A percentile compares a stretch with the other conserved stretches of the same genome.
Evolutionary conservation across 2,113 vertebrate species (phyloP).

Genomic region (Hyperopisus bebe): DNA sequence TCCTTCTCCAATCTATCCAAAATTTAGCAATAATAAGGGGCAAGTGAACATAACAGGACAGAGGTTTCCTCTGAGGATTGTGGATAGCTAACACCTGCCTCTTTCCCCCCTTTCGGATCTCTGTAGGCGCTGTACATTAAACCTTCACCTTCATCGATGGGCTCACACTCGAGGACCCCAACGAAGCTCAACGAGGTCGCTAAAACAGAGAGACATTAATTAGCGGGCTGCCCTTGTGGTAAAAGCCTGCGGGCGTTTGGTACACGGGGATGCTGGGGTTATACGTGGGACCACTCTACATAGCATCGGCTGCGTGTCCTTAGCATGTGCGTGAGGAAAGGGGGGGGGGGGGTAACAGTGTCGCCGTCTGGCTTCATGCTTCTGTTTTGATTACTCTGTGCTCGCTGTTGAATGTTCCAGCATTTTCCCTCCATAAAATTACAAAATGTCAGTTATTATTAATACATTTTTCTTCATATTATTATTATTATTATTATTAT

Average conservation of each 20-base stretch:
- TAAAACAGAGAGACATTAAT: background rate
- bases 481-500: background rate
- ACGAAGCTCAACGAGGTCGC: background rate
- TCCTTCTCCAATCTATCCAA: background rate
- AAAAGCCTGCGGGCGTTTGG: background rate
- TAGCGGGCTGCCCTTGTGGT: background rate
- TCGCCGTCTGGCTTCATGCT: background rate
- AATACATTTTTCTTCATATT: background rate
- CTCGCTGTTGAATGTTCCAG: background rate
- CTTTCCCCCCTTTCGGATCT: background rate
- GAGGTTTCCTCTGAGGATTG: background rate
- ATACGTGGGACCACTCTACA: background rate
- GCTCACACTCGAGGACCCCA: background rate
- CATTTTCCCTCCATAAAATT: background rate
- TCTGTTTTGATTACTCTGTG: background rate
- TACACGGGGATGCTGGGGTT: background rate
- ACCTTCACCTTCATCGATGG: background rate
- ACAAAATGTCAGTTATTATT: background rate
- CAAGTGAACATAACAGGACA: background rate
- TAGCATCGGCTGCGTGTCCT: background rate
- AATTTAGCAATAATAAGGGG: background rate
- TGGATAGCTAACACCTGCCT: background rate
- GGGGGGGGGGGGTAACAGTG: background rate
- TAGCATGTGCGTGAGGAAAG: background rate
- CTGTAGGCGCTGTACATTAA: background rate